Base-by-base conservation (phyloP, 2,113 vertebrate genomes). In the Mirounga angustirostris region DNA sequence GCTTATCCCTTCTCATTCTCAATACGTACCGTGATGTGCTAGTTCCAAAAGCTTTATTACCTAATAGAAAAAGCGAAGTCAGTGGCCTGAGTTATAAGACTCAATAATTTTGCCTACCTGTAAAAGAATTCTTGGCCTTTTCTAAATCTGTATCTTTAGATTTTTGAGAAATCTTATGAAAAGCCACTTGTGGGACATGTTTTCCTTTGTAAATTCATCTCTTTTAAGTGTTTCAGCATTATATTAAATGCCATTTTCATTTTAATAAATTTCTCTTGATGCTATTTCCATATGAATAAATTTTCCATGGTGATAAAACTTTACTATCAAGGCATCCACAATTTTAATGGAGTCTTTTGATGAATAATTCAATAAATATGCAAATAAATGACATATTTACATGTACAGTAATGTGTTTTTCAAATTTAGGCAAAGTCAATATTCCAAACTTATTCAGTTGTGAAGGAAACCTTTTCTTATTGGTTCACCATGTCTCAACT, bases 351-450 rank as follows among this genome's bases (percentile, higher is more conserved):
- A 89, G 11, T 24, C 30, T 89, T 97, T 92, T 97, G 24, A 88
- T 96, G 52, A 97, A 96, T 96, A 95, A 96, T 95, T 96, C 94
- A 96, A 90, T 89, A 91, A 93, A 78, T 93, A 92, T 96, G 36
- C 36, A 96, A 84, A 96, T 83, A 96, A 91, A 80, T 92, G 61
- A 73, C 63, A 95, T 69, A 87, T 95, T 89, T 90, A 43, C 86
- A 92, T 91, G 43, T 93, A 82, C 9, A 94, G 26, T 84, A 89
- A 93, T 97, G 19, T 33, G 19, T 65, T 97, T 96, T 96, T 96
- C 79, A 86, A 30, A 94, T 94, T 83, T 93, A 95, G 50, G 54
- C 30, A 94, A 91, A 96, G 79, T 81, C 63, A 96, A 19, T 91
- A 76, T 97, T 94, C 83, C 43, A 92, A 97, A 90, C 1, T 58